Evolutionary conservation across 2,888 invertebrate species (phyloP), one percentile per base, ranked within the genome.

Genomic region (Suillia variegata): DNA sequence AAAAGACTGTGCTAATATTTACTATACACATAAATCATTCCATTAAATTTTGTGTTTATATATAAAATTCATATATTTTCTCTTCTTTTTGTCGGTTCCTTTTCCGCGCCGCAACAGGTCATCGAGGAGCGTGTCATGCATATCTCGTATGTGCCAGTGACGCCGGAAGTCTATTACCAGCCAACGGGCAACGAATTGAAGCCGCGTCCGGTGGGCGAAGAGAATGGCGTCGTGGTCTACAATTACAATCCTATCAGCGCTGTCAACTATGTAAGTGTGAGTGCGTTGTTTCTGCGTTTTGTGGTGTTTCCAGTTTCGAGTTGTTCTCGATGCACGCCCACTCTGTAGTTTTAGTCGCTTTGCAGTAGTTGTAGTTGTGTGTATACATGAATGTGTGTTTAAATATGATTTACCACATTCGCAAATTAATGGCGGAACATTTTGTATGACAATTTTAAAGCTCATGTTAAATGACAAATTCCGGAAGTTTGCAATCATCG

Each of bases 131-230:
- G 89, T 74, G 86, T 96, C 68, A 86, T 87, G 67, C 96, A 96
- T 77, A 87, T 94, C 70, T 86, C 86, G 38, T 88, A 89, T 83
- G 84, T 85, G 64, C 91, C 93, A 4, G 80, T 87, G 1, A 84
- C 86, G 38, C 90, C 92, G 47, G 96, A 96, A 77, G 88, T 90
- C 1, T 94, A 94, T 80, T 95, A 94, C 78, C 83, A 85, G 51
- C 84, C 88, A 42, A 89, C 89, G 21, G 93, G 93, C 49, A 87
- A 88, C 74, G 94, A 94, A 82, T 85, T 91, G 20, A 88, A 88
- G 76, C 94, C 94, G 45, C 91, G 91, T 76, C 93, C 94, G 2
- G 89, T 94, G 5, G 93, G 93, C 13, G 93, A 94, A 78, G 94
- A 94, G 71, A 88, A 89, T 64, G 94, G 94, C 52, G 88, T 89